Percentiles rank a stretch among this genome's conserved stretches.
phyloP scores from a whole-genome alignment of 2,113 vertebrate genomes.

The Aspiorhynchus laticeps region DNA sequence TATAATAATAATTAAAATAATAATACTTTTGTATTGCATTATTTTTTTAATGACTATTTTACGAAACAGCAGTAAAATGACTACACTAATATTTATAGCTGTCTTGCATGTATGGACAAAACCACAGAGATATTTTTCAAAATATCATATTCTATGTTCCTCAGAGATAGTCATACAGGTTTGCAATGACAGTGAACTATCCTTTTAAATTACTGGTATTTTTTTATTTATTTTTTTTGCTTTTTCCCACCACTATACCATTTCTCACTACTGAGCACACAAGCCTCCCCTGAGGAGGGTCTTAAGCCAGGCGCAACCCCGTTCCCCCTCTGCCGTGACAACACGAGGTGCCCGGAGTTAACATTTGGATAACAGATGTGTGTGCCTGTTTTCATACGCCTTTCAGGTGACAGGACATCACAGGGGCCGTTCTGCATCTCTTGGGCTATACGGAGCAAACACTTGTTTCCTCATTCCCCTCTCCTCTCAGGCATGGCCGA shows the following conservation, averaged over 20 bases:
- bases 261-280: background rate
- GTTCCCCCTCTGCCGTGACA: slow-evolving; percentile 67
- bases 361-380: slow-evolving; percentile 81
- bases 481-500: slow-evolving; percentile 78
- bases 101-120: too few species aligned
- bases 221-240: background rate
- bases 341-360: slow-evolving; percentile 75
- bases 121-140: background rate
- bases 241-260: background rate
- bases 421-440: slow-evolving; percentile 67
- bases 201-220: background rate
- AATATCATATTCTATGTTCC: background rate
- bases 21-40: too few species aligned
- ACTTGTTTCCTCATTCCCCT: slow-evolving; percentile 76
- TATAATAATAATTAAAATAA: too few species aligned
- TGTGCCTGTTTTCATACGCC: slow-evolving; percentile 73
- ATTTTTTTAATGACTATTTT: too few species aligned
- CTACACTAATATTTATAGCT: too few species aligned
- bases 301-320: slow-evolving; percentile 2
- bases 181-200: background rate
- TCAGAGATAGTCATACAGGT: background rate
- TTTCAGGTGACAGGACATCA: slow-evolving; percentile 72
- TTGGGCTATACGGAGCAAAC: slow-evolving; percentile 70
- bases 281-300: background rate
- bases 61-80: too few species aligned